These are phyloP conservation scores for Betta splendens DNA, from an alignment of 2,797 vertebrate genomes.

Conservation along the genomic window DNA sequence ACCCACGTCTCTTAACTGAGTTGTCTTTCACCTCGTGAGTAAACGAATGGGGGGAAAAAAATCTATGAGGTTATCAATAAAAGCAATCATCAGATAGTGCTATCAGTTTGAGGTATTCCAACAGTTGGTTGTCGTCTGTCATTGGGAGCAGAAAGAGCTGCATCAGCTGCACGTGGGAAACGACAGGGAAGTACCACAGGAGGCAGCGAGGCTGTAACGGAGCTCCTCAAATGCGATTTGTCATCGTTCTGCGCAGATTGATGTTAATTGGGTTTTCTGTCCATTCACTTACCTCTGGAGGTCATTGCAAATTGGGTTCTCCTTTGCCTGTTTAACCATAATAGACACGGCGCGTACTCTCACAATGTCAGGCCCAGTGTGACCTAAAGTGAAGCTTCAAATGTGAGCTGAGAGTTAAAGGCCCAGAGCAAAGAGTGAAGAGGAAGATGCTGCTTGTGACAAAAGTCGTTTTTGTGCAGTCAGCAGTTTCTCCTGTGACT, in stretches of 20 bases:
- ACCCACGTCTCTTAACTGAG: slow-evolving; percentile 63
- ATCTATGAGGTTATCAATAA: slow-evolving; percentile 74
- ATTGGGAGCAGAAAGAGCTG: slow-evolving; percentile 27
- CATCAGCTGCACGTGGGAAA: slow-evolving; percentile 53
- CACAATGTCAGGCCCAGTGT: slow-evolving; percentile 41
- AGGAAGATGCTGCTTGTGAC: neutral
- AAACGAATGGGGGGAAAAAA: slow-evolving; percentile 74
- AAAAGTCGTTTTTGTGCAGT: slow-evolving; percentile 36
- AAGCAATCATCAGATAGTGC: slow-evolving; percentile 65
- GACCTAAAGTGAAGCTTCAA: slow-evolving; percentile 48
- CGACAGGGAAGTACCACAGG: slow-evolving; percentile 36
- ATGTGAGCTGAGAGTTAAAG: slow-evolving; percentile 41
- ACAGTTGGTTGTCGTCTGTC: slow-evolving; percentile 47
- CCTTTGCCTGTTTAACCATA: slow-evolving; percentile 52
- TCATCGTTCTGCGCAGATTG: slow-evolving; percentile 58
- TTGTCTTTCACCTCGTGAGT: slow-evolving; percentile 71
- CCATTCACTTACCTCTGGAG: slow-evolving; percentile 57
- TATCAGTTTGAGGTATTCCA: slow-evolving; percentile 60
- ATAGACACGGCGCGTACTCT: slow-evolving; percentile 40
- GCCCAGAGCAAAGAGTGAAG: neutral
- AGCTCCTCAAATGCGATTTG: slow-evolving; percentile 57
- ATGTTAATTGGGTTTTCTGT: slow-evolving; percentile 62
- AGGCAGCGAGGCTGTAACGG: slow-evolving; percentile 23
- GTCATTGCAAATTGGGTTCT: slow-evolving; percentile 61
- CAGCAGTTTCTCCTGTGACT: slow-evolving; percentile 35